Percentiles rank a stretch among this genome's conserved stretches.
Evolutionary conservation across 2,797 vertebrate genomes (phyloP).

Genomic region (Eremophila alpestris): DNA sequence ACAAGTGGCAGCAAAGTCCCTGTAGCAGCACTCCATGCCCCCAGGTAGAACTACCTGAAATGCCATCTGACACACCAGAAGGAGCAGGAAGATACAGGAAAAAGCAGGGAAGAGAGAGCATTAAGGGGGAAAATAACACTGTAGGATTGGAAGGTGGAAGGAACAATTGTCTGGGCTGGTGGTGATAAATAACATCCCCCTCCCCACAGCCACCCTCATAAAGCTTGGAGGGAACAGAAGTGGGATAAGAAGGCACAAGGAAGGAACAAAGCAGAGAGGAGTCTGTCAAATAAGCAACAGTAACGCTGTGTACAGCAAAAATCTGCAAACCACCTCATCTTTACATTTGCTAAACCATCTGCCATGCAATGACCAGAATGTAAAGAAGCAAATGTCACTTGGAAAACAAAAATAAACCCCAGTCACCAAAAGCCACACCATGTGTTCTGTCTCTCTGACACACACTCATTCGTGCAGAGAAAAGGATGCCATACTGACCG

Average conservation of each 20-base stretch:
- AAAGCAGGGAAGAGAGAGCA: slow-evolving; percentile 29
- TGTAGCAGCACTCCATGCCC: background rate
- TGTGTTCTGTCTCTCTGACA: slow-evolving; percentile 71
- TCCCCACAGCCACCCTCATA: background rate
- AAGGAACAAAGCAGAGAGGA: slow-evolving; percentile 33
- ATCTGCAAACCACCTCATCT: slow-evolving; percentile 22
- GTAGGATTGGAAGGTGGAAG: background rate
- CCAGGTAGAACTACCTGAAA: background rate
- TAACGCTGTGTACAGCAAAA: background rate
- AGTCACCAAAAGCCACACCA: slow-evolving; percentile 72
- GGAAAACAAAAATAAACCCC: slow-evolving; percentile 34
- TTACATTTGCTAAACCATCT: slow-evolving; percentile 49
- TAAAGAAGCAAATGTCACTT: slow-evolving; percentile 71
- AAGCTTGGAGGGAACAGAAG: background rate
- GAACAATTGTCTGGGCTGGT: background rate
- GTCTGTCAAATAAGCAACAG: slow-evolving; percentile 43
- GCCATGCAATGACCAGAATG: slow-evolving; percentile 76
- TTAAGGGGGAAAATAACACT: background rate
- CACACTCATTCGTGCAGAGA: slow-evolving; percentile 87
- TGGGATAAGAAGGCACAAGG: background rate
- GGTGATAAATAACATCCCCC: background rate
- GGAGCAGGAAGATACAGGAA: slow-evolving; percentile 14
- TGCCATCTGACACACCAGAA: background rate
- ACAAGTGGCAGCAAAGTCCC: background rate
- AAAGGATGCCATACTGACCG: slow-evolving; percentile 97